These are phyloP conservation scores for Eristalinus sepulchralis DNA, from an alignment of 2,888 invertebrate genomes.

Conservation along the genomic window DNA sequence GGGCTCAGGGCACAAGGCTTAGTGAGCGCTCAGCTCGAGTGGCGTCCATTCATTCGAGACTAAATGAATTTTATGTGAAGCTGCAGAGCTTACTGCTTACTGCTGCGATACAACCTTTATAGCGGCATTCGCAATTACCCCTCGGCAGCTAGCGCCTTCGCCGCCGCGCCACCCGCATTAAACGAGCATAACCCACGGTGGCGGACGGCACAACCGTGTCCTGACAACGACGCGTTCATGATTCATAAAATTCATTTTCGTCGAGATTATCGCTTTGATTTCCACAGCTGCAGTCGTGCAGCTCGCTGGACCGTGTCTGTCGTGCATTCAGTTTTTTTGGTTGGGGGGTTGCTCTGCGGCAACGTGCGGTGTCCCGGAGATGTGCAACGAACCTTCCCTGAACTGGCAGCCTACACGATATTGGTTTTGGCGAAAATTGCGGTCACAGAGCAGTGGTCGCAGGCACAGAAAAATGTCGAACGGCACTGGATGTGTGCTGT, in stretches of 20 bases:
- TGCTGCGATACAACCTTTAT: slow-evolving; percentile 44
- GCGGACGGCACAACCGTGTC: slow-evolving; percentile 13
- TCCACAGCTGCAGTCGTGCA: not conserved
- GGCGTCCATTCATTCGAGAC: slow-evolving; percentile 56
- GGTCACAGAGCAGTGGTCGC: slow-evolving; percentile 23
- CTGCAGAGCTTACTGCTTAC: not conserved
- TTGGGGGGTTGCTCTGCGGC: not conserved
- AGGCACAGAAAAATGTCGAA: slow-evolving; percentile 16
- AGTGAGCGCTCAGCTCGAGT: not conserved
- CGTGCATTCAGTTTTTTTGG: not conserved
- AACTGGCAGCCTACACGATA: slow-evolving; percentile 60
- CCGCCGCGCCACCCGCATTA: not conserved
- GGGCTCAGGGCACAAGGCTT: too few species aligned
- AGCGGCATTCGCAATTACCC: slow-evolving; percentile 44
- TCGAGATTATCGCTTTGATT: slow-evolving; percentile 37
- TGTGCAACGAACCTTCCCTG: not conserved
- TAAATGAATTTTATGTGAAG: slow-evolving; percentile 67
- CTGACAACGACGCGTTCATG: slow-evolving; percentile 30
- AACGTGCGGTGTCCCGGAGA: not conserved
- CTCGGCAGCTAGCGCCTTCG: not conserved
- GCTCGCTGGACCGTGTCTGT: not conserved
- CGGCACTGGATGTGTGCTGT: slow-evolving; percentile 28
- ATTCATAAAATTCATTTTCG: slow-evolving; percentile 63
- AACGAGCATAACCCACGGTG: not conserved
- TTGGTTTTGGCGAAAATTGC: slow-evolving; percentile 63